Evolutionary conservation across 2,888 invertebrate genomes (phyloP).

Genomic region (Phalera bucephala): DNA sequence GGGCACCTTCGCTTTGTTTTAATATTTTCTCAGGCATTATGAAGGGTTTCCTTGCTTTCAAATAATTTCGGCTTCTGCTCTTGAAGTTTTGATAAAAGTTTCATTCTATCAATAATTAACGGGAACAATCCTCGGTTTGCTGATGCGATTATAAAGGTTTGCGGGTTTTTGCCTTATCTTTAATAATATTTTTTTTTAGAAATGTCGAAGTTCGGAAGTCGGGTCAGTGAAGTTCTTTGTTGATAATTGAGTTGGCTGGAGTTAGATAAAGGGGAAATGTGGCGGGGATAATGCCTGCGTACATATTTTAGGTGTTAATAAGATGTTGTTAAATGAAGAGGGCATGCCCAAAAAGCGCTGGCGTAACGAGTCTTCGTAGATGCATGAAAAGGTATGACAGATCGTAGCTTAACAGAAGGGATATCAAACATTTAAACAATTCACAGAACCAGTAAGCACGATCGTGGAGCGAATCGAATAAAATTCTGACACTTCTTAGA

Average conservation of each 20-base stretch:
- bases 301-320: constrained; percentile 26
- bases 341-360: too few relatives aligned
- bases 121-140: constrained; percentile 67
- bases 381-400: too few relatives aligned
- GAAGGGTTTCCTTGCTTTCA: constrained; percentile 82
- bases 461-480: too few relatives aligned
- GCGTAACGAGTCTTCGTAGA: too few relatives aligned
- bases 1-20: constrained; percentile 82
- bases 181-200: constrained; percentile 41
- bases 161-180: constrained; percentile 64
- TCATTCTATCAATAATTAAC: constrained; percentile 83
- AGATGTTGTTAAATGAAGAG: too few relatives aligned
- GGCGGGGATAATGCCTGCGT: constrained; percentile 22
- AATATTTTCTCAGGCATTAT: constrained; percentile 83
- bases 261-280: constrained; percentile 41
- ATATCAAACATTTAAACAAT: too few relatives aligned
- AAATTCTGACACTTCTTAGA: too few relatives aligned
- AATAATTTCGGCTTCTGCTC: constrained; percentile 82
- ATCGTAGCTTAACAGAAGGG: too few relatives aligned
- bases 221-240: constrained; percentile 47
- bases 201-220: constrained; percentile 40
- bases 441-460: too few relatives aligned
- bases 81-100: constrained; percentile 83
- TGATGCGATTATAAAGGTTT: constrained; percentile 80
- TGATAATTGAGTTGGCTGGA: constrained; percentile 52